Evolutionary conservation across 2,113 vertebrate species (phyloP).

Genomic region (Chauna torquata): DNA sequence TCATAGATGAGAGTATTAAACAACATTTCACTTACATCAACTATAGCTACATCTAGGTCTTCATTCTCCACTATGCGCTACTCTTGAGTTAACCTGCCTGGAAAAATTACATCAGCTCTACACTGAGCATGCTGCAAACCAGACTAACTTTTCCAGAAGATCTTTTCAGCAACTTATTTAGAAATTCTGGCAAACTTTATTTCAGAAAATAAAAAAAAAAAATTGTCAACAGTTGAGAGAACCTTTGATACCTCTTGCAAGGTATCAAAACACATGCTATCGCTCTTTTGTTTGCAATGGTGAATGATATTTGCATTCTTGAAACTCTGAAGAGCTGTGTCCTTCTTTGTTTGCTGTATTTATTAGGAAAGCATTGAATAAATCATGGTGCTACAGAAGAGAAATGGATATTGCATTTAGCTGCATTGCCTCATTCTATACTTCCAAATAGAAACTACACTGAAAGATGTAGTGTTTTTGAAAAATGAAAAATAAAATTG

Average conservation of each 20-base stretch:
- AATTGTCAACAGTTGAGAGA: not conserved
- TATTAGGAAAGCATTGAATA: not conserved
- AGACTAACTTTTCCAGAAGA: not conserved
- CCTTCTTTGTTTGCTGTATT: not conserved
- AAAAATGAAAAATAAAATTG: not conserved
- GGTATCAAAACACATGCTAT: not conserved
- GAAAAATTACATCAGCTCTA: not conserved
- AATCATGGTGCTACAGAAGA: not conserved
- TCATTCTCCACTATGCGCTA: not conserved
- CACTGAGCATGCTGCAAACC: not conserved
- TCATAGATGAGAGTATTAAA: not conserved
- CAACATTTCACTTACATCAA: not conserved
- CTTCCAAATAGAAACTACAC: not conserved
- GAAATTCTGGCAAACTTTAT: not conserved
- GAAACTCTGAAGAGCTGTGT: not conserved
- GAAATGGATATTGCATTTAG: not conserved
- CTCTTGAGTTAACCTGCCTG: not conserved
- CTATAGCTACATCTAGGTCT: not conserved
- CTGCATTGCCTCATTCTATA: not conserved
- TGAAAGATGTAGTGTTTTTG: not conserved
- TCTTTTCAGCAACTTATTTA: not conserved
- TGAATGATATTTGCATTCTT: not conserved
- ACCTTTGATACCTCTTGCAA: not conserved
- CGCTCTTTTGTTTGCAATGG: not conserved
- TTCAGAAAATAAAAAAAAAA: not conserved